Base-by-base conservation (phyloP, 2,888 invertebrate genomes). In the Phorcus lineatus region DNA sequence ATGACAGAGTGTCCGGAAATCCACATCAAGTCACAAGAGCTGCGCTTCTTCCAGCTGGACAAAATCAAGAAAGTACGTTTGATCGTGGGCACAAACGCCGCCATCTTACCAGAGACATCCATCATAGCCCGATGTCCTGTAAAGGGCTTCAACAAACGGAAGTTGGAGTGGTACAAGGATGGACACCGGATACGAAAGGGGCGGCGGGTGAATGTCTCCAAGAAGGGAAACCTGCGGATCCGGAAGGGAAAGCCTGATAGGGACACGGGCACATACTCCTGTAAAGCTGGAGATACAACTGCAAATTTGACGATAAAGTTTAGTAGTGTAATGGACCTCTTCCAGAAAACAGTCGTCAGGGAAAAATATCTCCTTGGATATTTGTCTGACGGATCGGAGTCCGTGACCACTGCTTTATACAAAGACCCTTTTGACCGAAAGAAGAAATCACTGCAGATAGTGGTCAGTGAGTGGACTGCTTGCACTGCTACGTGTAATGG, bases 101-200 rank as follows among this genome's bases (percentile, higher is more conserved):
- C 84, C 19, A 83, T 91, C 3, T 78, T 92, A 22, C 91, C 91
- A 28, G 90, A 89, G 17, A 91, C 91, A 4, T 88, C 87, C 1
- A 78, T 92, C 6, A 82, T 90, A 47, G 80, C 91, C 52, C 86
- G 87, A 77, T 92, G 92, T 83, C 89, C 90, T 16, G 90, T 89
- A 17, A 86, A 87, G 22, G 88, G 89, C 16, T 85, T 89, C 81
- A 87, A 87, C 79, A 85, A 87, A 79, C 86, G 84, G n/a, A 81
- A 84, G 57, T 86, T 91, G n/a, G 84, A 85, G n/a, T 92, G 92
- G 92, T 83, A 87, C 52, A 89, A 86, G 81, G 83, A 90, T 81
- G 90, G 87, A 22, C 79, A 81, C 11, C 80, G 81, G 16, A 79
- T 88, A 54, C 81, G 85, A 62, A 81, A 84, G 75, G 85, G 83